These are phyloP conservation scores for Scolopax bukidnonensis DNA, from an alignment of 2,797 vertebrate genomes.

Conservation along the genomic window DNA sequence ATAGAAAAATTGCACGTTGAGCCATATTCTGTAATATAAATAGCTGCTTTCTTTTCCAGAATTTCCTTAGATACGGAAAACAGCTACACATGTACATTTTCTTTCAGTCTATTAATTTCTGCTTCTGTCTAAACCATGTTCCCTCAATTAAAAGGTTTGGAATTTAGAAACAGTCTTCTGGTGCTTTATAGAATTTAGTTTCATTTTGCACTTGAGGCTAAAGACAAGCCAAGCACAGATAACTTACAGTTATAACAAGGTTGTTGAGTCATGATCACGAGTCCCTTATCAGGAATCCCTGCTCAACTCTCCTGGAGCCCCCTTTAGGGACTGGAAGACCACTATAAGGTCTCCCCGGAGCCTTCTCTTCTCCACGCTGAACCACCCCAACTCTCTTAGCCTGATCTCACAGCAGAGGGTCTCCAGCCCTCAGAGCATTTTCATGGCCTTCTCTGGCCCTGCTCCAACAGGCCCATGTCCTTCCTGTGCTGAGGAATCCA, in stretches of 20 bases:
- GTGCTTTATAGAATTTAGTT: not conserved
- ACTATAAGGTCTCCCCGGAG: no score
- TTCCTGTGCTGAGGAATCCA: no score
- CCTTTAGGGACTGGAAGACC: no score
- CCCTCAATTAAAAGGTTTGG: not conserved
- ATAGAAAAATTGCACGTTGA: not conserved
- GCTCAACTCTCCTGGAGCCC: no score
- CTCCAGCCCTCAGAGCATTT: no score
- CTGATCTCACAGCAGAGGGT: no score
- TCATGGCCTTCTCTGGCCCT: no score
- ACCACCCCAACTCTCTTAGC: no score
- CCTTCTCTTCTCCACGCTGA: no score
- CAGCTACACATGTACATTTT: not conserved
- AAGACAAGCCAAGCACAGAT: not conserved
- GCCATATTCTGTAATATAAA: not conserved
- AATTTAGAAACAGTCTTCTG: not conserved
- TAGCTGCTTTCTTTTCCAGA: not conserved
- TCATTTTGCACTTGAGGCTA: not conserved
- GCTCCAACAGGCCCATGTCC: no score
- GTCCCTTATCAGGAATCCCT: no score
- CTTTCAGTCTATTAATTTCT: not conserved
- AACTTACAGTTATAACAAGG: not conserved
- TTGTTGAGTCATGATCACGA: no score
- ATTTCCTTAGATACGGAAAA: not conserved
- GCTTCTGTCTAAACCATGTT: not conserved